Base-by-base conservation (phyloP, 2,888 invertebrate species). In the Daptonema setosum region DNA sequence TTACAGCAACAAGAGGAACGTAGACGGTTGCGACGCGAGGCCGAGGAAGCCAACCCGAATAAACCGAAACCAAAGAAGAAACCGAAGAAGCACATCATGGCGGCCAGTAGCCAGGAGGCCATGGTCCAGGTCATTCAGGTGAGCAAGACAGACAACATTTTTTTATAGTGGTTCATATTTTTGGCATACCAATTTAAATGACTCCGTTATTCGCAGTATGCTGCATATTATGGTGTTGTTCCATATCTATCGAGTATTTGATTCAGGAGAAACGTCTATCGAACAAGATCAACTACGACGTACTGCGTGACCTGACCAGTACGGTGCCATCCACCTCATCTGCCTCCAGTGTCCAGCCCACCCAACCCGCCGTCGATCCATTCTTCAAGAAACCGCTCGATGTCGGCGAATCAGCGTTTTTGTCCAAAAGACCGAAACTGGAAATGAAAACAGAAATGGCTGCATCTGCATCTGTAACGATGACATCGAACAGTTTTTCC, bases 281-380 rank as follows among this genome's bases (percentile, higher is more conserved):
- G 2, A 81, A 80, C 2, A 97, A 97, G 77, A 91, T 97, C 56
- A 93, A 97, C 74, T 97, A 97, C 68, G 93, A 95, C 64, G 91
- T 93, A 45, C 74, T 95, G 17, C 52, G 50, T 22, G 45, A 45
- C n/a, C 45, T 35, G 11, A 35, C 35, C 35, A 35, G 11, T 11
- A 17, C 35, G 8, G 11, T 17, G 35, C 11, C 17, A 35, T 8
- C 35, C 8, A 17, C 35, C 8, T 17, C 35, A 17, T 35, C 35
- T 35, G 8, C 35, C 8, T 35, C 35, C 17, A 17, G 35, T 35
- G 35, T 35, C 17, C 35, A 35, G 35, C 11, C 35, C 35, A 35
- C 35, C 35, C 11, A 35, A 35, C 11, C 35, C 35, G 35, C 35
- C 35, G 35, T 8, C 17, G 17, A 17, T 35, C 35, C 35, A 17